A percentile compares a stretch with the other conserved stretches of the same genome.
These are phyloP conservation scores for Drosophila parvula DNA, from an alignment of 1,140 invertebrate genomes.

Conservation along the genomic window DNA sequence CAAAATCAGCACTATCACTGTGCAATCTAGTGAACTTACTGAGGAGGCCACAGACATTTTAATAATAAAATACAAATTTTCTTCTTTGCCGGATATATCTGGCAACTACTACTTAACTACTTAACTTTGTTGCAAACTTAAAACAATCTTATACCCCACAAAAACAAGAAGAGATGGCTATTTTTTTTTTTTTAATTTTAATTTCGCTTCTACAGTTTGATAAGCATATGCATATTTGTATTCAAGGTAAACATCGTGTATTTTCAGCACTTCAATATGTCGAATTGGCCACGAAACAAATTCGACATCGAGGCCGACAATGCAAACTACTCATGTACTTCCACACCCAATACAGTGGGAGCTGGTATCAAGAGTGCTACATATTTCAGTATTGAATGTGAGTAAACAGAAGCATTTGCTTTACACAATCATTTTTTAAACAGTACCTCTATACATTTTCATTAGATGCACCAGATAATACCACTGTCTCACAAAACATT, in stretches of 20 bases:
- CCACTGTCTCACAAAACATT: slow-evolving; percentile 89
- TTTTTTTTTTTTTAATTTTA: no score
- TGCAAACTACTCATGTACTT: slow-evolving; percentile 93
- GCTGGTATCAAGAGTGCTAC: slow-evolving; percentile 91
- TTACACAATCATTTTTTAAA: neutral
- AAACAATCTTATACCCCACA: no score
- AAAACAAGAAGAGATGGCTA: no score
- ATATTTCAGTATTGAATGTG: slow-evolving; percentile 94
- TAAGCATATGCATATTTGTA: neutral
- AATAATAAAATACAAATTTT: no score
- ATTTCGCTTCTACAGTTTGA: no score
- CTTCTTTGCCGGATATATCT: no score
- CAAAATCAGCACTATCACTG: no score
- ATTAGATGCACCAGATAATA: slow-evolving; percentile 93
- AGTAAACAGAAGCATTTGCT: slow-evolving; percentile 82
- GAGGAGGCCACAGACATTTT: no score
- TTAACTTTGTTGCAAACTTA: no score
- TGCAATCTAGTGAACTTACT: no score
- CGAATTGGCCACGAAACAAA: slow-evolving; percentile 90
- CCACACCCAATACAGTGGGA: slow-evolving; percentile 89
- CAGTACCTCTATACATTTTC: slow-evolving; percentile 2
- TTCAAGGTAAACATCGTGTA: neutral
- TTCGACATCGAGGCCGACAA: slow-evolving; percentile 91
- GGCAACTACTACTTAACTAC: no score
- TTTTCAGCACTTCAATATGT: slow-evolving; percentile 88